These are phyloP conservation scores for Piprites chloris DNA, from an alignment of 2,113 vertebrate species.

Conservation along the genomic window DNA sequence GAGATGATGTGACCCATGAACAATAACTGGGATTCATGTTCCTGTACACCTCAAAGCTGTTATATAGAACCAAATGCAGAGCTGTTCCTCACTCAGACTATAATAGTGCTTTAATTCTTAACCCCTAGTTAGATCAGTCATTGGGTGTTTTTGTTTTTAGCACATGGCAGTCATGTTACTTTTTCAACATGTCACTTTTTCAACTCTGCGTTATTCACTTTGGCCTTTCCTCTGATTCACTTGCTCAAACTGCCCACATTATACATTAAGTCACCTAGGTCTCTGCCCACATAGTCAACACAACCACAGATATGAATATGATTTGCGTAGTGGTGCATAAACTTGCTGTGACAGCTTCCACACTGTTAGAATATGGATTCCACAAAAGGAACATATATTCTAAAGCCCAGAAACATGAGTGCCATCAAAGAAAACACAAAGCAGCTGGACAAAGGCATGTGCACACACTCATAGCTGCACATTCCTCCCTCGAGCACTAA, in stretches of 20 bases:
- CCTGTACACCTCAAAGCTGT: neutral
- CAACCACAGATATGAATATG: neutral
- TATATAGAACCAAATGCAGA: neutral
- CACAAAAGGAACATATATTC: neutral
- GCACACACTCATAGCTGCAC: neutral
- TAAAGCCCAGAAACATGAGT: rapidly evolving
- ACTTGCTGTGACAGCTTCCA: neutral
- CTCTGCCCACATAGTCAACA: neutral
- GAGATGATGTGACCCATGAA: rapidly evolving
- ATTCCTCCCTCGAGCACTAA: neutral
- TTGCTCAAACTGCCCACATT: neutral
- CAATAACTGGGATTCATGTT: neutral
- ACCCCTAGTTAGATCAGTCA: neutral
- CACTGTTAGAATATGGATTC: too few relatives aligned
- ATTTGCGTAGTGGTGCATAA: neutral
- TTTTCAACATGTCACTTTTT: neutral
- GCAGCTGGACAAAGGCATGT: neutral
- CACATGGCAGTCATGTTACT: neutral
- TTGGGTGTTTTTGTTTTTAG: neutral
- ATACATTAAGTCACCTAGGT: neutral
- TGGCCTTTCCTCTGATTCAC: neutral
- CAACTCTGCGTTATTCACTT: neutral
- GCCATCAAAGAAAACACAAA: neutral
- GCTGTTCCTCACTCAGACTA: neutral
- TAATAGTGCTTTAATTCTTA: neutral